These are phyloP conservation scores for Cygnus atratus DNA, from an alignment of 2,113 vertebrate genomes.

Conservation along the genomic window DNA sequence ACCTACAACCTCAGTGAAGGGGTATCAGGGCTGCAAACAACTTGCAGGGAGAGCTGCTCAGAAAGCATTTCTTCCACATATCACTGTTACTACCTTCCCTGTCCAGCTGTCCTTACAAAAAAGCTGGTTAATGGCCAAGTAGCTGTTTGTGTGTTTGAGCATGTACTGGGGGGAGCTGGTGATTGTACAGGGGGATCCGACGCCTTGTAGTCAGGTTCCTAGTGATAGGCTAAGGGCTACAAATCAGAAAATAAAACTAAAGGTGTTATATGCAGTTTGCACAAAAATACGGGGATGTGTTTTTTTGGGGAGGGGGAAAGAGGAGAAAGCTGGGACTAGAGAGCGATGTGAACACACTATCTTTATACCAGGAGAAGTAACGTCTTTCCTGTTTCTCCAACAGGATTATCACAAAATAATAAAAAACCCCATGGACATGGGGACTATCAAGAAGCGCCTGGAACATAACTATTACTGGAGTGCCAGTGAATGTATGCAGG, in stretches of 20 bases:
- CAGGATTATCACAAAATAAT: constrained; percentile 98
- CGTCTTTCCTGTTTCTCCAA: background rate
- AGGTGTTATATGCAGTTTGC: background rate
- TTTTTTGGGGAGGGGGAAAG: background rate
- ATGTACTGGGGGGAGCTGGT: background rate
- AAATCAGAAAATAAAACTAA: background rate
- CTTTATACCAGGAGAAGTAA: background rate
- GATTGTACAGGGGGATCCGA: background rate
- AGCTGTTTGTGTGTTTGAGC: background rate
- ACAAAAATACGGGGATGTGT: background rate
- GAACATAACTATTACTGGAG: constrained; percentile 96
- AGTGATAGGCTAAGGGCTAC: background rate
- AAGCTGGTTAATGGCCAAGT: background rate
- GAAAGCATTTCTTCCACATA: background rate
- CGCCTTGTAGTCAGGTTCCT: background rate
- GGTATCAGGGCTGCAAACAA: background rate
- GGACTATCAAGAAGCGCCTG: constrained; percentile 94
- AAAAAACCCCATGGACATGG: constrained; percentile 97
- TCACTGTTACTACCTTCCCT: background rate
- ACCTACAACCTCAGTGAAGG: background rate
- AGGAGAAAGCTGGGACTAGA: background rate
- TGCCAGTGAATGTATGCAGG: constrained; percentile 95
- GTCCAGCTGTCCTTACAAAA: background rate
- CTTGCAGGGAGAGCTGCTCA: background rate
- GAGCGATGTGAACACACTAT: background rate